Evolutionary conservation across 2,113 vertebrate genomes (phyloP).

Genomic region (Otolemur garnettii): DNA sequence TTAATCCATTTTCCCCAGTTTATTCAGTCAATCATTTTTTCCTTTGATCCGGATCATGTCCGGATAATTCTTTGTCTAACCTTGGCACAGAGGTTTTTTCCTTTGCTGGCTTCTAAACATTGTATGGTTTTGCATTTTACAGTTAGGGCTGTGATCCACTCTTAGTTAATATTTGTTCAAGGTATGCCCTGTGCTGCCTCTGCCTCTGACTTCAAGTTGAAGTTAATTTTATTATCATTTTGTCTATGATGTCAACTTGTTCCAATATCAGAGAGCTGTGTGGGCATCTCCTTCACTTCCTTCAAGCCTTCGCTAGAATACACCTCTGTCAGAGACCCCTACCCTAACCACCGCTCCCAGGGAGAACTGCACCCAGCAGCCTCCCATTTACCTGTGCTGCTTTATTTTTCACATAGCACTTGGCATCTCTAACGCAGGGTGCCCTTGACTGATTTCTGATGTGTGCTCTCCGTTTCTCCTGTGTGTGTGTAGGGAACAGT

Average conservation of each 20-base stretch:
- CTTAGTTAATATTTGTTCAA: not conserved
- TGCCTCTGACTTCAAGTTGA: not conserved
- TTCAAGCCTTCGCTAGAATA: not conserved
- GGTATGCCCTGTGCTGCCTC: too few relatives aligned
- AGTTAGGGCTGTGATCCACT: not conserved
- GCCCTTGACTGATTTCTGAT: not conserved
- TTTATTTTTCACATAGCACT: not conserved
- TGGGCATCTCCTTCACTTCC: not conserved
- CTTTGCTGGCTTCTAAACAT: not conserved
- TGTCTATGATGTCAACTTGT: not conserved
- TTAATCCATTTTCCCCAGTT: not conserved
- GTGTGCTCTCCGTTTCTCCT: not conserved
- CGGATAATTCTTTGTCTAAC: not conserved
- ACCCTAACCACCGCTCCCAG: rapidly evolving
- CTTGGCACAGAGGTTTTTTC: not conserved
- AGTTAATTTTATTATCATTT: conserved; percentile 4
- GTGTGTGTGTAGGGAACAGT: not conserved
- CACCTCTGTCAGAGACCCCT: not conserved
- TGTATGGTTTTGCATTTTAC: not conserved
- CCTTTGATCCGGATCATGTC: not conserved
- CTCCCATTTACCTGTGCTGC: rapidly evolving
- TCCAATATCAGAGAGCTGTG: not conserved
- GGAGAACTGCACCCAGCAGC: not conserved
- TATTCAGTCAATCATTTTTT: not conserved
- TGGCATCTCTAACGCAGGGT: rapidly evolving